Evolutionary conservation across 2,113 vertebrate genomes (phyloP), one percentile per base, ranked within the genome.

Genomic region (Muscicapa adusta): DNA sequence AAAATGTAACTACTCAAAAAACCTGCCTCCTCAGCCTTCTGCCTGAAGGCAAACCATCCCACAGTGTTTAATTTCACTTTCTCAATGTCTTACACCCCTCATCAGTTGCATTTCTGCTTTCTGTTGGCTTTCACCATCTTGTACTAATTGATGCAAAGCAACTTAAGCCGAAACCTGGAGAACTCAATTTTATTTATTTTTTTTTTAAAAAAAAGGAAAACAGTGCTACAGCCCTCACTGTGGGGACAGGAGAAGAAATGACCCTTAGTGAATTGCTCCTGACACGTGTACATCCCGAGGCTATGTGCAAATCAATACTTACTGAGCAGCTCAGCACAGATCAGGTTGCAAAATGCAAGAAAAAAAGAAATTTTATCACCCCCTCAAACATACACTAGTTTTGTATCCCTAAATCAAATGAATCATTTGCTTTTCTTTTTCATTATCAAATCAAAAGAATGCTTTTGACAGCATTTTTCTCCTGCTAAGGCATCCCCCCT

Each of bases 241-340:
- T 48, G 43, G 36, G 57, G 60, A 82, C 0, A 0, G 13, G 25
- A 79, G 61, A 87, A 94, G 74, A 82, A 85, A 36, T 50, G 75
- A 93, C 85, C 82, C 82, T 68, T 45, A 50, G 79, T 71, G 88
- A 94, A 94, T 43, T 78, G 85, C 60, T 90, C 76, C 75, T 63
- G 72, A 88, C 86, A 88, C 5, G 14, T 78, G 75, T 85, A 93
- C 43, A 51, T 79, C 93, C 86, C 0, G 22, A 80, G 89, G 91
- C 94, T 88, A 89, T 28, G 70, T 3, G 34, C 78, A 93, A 80
- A 87, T 92, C 93, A 86, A 89, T 86, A 94, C 78, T 60, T n/a
- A 80, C 29, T 18, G 50, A 95, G 93, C 61, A 84, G 75, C 85
- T 81, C 88, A 63, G 65, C 85, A 84, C 18, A 84, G 23, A 63